A percentile compares a stretch with the other conserved stretches of the same genome.
Conservation (phyloP, 2,113 vertebrate species). For the Chaenocephalus aceratus region DNA sequence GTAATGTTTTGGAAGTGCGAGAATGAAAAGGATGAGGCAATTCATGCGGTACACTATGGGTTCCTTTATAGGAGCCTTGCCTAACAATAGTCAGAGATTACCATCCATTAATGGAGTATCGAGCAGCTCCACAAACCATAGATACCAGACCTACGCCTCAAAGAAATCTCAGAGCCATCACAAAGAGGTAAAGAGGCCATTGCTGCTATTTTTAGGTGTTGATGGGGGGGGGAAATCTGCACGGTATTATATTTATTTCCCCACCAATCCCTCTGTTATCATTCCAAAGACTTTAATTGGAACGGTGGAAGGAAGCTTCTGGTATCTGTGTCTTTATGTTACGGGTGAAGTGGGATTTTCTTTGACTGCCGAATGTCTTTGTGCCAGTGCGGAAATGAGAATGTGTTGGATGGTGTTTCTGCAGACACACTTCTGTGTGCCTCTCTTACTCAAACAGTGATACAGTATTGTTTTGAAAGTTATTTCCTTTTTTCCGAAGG, state of each 20-base stretch:
- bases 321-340: constrained; percentile 50
- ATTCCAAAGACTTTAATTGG: constrained; percentile 71
- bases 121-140: constrained; percentile 36
- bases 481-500: constrained; percentile 17
- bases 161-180: constrained; percentile 49
- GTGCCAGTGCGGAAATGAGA: constrained; percentile 58
- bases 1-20: constrained; percentile 18
- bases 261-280: constrained; percentile 56
- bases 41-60: neutral
- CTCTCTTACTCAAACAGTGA: constrained; percentile 56
- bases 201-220: constrained; percentile 71
- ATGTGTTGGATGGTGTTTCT: constrained; percentile 41
- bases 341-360: constrained; percentile 31
- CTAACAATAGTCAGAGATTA: constrained; percentile 61
- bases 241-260: constrained; percentile 41
- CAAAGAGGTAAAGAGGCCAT: constrained; percentile 66
- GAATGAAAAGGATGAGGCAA: constrained; percentile 7
- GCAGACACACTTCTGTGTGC: constrained; percentile 31
- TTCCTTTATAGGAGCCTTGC: constrained; percentile 17
- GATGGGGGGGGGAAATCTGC: constrained; percentile 58
- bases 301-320: constrained; percentile 43
- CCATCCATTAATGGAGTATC: constrained; percentile 55
- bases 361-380: constrained; percentile 33
- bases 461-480: constrained; percentile 59
- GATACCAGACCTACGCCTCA: constrained; percentile 30